Evolutionary conservation across 1,140 invertebrate species (phyloP).

Genomic region (Pseudomyrmex concolor): DNA sequence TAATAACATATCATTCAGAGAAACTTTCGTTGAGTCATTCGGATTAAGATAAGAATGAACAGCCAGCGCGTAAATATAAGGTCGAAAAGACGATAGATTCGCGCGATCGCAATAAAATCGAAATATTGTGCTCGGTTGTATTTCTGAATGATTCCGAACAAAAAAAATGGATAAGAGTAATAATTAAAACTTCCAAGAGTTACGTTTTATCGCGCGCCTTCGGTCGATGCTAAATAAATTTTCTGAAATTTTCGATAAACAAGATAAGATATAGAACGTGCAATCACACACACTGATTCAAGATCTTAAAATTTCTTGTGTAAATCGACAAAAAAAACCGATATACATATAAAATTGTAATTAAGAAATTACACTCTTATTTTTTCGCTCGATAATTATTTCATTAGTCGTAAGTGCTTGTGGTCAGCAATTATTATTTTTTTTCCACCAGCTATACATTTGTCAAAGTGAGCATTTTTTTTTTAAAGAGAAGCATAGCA

Average conservation of each 20-base stretch:
- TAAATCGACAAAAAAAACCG: not conserved
- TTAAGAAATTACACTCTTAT: not conserved
- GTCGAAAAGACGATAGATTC: not conserved
- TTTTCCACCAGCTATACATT: not conserved
- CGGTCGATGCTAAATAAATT: not conserved
- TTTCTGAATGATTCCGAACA: not conserved
- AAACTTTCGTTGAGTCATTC: conserved; percentile 8
- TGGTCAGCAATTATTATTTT: not conserved
- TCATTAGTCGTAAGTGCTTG: not conserved
- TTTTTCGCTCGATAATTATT: not conserved
- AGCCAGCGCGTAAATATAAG: not conserved
- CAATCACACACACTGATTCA: not conserved
- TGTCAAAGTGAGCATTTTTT: too few species aligned
- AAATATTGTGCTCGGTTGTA: not conserved
- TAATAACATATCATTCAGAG: conserved; percentile 7
- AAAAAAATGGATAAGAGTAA: not conserved
- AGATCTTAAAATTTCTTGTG: not conserved
- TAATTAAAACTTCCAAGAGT: not conserved
- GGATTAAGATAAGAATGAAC: conserved; percentile 1
- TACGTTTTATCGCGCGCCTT: not conserved
- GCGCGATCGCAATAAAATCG: not conserved
- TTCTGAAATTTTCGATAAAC: not conserved
- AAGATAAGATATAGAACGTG: not conserved
- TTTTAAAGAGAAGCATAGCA: too few species aligned
- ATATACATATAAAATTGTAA: not conserved